These are phyloP conservation scores for Ptilorrhoa leucosticta DNA, from an alignment of 2,113 vertebrate genomes.

Conservation along the genomic window DNA sequence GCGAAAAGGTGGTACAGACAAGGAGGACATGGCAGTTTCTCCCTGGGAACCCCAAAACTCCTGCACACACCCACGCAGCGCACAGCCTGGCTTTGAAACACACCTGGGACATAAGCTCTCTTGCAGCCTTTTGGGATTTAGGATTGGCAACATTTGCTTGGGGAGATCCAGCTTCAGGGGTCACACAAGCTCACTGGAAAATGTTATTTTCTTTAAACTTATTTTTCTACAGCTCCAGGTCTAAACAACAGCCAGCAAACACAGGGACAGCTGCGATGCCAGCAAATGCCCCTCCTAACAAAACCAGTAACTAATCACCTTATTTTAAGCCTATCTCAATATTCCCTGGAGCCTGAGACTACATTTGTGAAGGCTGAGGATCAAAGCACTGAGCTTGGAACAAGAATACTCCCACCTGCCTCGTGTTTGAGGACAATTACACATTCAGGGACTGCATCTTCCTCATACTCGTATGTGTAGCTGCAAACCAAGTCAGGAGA, in stretches of 20 bases:
- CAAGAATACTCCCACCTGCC: not conserved
- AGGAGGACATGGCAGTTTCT: accelerated
- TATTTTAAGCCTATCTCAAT: not conserved
- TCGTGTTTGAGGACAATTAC: not conserved
- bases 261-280: accelerated
- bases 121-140: not conserved
- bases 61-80: accelerated
- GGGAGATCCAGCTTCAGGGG: not conserved
- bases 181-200: not conserved
- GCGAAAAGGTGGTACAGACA: accelerated
- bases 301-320: not conserved
- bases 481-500: not conserved
- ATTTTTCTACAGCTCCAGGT: not conserved
- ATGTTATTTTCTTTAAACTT: not conserved
- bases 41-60: not conserved
- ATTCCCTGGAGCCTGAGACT: not conserved
- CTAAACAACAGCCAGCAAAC: not conserved
- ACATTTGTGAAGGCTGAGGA: not conserved
- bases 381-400: not conserved
- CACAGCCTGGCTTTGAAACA: not conserved
- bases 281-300: not conserved
- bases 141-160: accelerated
- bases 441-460: not conserved
- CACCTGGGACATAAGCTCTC: not conserved
- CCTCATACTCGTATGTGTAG: accelerated